Percentiles rank a stretch among this genome's conserved stretches.
Conservation (phyloP, 1,140 invertebrate genomes). For the Triops cancriformis region DNA sequence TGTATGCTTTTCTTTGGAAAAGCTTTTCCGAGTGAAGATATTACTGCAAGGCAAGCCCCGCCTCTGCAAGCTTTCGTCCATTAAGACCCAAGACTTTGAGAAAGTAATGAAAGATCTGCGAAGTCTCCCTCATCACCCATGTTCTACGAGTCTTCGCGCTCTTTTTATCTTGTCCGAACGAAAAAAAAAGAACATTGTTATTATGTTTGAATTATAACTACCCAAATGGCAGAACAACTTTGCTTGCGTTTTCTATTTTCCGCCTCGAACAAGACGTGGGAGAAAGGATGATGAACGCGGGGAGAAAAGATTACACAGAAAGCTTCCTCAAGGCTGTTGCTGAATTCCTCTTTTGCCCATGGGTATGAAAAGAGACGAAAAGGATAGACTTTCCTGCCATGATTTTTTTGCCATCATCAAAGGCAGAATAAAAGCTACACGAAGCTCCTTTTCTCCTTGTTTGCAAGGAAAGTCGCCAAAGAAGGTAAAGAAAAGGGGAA, state of each 20-base stretch:
- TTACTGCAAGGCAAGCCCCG: not conserved
- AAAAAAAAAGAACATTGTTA: not conserved
- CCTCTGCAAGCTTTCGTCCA: not conserved
- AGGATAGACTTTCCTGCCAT: not conserved
- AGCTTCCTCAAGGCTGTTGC: not conserved
- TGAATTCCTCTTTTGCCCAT: not conserved
- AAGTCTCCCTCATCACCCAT: no score
- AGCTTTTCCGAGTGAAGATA: not conserved
- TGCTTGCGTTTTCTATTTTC: not conserved
- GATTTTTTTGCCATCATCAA: not conserved
- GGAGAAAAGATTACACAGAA: not conserved
- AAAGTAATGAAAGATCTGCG: slow-evolving; percentile 1
- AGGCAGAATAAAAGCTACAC: not conserved
- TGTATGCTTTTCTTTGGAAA: not conserved
- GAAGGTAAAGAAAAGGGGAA: no score
- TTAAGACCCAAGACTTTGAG: not conserved
- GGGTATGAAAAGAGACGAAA: not conserved
- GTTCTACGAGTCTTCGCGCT: not conserved
- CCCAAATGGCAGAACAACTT: not conserved
- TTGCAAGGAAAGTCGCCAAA: no score
- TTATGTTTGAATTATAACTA: not conserved
- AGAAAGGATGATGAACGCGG: not conserved
- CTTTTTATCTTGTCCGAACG: not conserved
- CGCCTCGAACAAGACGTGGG: no score
- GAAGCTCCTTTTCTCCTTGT: not conserved